A percentile compares a stretch with the other conserved stretches of the same genome.
phyloP scores from a whole-genome alignment of 2,888 invertebrate genomes.

The Lithodes maja region DNA sequence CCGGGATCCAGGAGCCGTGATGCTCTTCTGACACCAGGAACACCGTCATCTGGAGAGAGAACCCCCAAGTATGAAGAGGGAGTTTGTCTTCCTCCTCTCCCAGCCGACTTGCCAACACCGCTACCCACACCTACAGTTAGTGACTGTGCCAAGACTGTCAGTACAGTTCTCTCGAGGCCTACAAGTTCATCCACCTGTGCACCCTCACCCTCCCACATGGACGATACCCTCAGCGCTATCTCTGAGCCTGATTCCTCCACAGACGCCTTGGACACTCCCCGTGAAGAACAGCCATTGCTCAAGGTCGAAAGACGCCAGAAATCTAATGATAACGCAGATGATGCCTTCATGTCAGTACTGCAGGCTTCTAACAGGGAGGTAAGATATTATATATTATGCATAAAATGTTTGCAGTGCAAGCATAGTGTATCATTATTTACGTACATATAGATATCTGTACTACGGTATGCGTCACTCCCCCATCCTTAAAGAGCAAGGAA shows the following conservation, averaged over 20 bases:
- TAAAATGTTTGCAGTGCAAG: no score
- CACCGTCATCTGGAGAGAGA: neutral
- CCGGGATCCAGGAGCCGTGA: neutral
- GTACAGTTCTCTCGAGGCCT: neutral
- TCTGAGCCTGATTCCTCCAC: constrained; percentile 45
- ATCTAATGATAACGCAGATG: neutral
- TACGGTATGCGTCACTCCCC: no score
- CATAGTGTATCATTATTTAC: no score
- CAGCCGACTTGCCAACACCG: constrained; percentile 43
- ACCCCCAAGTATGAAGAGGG: neutral
- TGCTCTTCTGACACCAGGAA: neutral
- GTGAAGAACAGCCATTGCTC: constrained; percentile 42
- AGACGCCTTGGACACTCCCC: constrained; percentile 43
- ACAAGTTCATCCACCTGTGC: neutral
- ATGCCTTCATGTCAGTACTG: constrained; percentile 19
- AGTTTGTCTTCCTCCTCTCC: neutral
- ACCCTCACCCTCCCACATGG: constrained; percentile 14
- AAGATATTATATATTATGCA: neutral
- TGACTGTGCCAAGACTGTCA: constrained; percentile 13
- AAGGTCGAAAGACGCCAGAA: neutral
- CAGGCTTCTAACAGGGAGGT: constrained; percentile 31
- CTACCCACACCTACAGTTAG: constrained; percentile 41
- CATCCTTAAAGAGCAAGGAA: no score
- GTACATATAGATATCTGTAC: no score
- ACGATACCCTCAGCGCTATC: constrained; percentile 25